Conservation (phyloP, 2,113 vertebrate genomes). For the Beaufortia kweichowensis region DNA sequence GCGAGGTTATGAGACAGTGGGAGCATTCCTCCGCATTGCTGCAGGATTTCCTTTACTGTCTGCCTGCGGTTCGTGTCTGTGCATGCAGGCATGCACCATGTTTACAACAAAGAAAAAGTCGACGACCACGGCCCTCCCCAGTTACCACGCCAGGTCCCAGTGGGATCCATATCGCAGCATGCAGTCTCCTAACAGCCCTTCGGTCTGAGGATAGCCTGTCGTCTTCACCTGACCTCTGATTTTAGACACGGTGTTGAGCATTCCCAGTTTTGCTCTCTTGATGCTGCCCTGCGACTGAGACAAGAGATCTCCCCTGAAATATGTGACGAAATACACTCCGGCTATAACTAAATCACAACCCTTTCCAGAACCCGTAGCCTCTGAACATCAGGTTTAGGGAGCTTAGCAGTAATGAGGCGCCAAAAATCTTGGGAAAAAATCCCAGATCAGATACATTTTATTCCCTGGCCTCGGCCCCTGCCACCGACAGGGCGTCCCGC, state of each 20-base stretch:
- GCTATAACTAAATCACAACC: not conserved
- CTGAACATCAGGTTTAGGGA: no score
- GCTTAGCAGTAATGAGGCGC: no score
- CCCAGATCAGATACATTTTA: no score
- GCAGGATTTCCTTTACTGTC: slow-evolving; percentile 26
- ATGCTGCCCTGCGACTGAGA: no score
- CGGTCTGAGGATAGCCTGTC: slow-evolving; percentile 89
- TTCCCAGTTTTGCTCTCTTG: slow-evolving; percentile 90
- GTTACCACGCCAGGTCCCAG: no score
- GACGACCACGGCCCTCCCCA: no score
- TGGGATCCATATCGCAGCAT: slow-evolving; percentile 91
- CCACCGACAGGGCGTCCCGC: no score
- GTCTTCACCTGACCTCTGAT: slow-evolving; percentile 91
- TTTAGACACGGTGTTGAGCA: slow-evolving; percentile 94
- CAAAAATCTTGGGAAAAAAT: no score
- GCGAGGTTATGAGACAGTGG: not conserved
- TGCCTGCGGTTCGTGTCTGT: not conserved
- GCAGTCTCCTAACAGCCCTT: slow-evolving; percentile 89
- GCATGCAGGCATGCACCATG: slow-evolving; percentile 13
- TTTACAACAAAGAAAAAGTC: no score
- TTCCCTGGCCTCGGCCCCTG: no score
- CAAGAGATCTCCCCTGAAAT: no score
- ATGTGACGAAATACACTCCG: slow-evolving; percentile 26
- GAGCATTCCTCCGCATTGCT: slow-evolving; percentile 23
- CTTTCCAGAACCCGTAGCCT: no score